Percentiles rank a stretch among this genome's conserved stretches.
Conservation (phyloP, 2,797 vertebrate species). For the Arrhamphus sclerolepis region DNA sequence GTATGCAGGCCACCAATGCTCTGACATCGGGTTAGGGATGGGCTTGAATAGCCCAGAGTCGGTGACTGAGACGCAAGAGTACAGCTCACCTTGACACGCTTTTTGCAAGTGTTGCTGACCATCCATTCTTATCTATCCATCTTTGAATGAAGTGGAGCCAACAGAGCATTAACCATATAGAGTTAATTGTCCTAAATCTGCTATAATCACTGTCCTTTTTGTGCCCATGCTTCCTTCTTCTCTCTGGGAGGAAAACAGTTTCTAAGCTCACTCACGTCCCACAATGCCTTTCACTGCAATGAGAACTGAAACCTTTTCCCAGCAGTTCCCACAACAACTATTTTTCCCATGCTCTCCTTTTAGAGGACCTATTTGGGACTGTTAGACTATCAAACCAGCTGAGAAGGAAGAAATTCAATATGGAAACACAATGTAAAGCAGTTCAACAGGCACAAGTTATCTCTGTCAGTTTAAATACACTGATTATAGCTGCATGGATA, state of each 20-base stretch:
- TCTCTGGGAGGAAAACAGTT: slow-evolving; percentile 54
- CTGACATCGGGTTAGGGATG: slow-evolving; percentile 45
- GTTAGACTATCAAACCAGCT: slow-evolving; percentile 56
- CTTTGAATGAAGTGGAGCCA: slow-evolving; percentile 48
- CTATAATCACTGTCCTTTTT: slow-evolving; percentile 45
- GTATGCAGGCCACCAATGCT: slow-evolving; percentile 69
- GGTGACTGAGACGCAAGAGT: slow-evolving; percentile 30
- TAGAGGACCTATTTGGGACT: slow-evolving; percentile 69
- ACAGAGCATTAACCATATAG: slow-evolving; percentile 29
- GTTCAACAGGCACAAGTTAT: slow-evolving; percentile 38
- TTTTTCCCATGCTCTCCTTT: slow-evolving; percentile 75
- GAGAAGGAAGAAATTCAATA: slow-evolving; percentile 49
- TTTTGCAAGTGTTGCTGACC: slow-evolving; percentile 29
- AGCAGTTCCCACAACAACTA: slow-evolving; percentile 66
- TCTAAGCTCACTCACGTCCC: slow-evolving; percentile 59
- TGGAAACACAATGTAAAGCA: slow-evolving; percentile 18
- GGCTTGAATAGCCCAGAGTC: slow-evolving; percentile 45
- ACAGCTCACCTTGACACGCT: slow-evolving; percentile 27
- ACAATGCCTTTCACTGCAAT: slow-evolving; percentile 63
- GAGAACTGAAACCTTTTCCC: slow-evolving; percentile 70
- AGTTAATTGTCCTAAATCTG: slow-evolving; percentile 47
- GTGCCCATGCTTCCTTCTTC: slow-evolving; percentile 53
- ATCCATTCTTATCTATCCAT: slow-evolving; percentile 55
- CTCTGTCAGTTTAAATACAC: slow-evolving; percentile 30
- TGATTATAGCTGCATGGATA: slow-evolving; percentile 33